Conservation (phyloP, 2,888 invertebrate species). For the Cotesia congregata region DNA sequence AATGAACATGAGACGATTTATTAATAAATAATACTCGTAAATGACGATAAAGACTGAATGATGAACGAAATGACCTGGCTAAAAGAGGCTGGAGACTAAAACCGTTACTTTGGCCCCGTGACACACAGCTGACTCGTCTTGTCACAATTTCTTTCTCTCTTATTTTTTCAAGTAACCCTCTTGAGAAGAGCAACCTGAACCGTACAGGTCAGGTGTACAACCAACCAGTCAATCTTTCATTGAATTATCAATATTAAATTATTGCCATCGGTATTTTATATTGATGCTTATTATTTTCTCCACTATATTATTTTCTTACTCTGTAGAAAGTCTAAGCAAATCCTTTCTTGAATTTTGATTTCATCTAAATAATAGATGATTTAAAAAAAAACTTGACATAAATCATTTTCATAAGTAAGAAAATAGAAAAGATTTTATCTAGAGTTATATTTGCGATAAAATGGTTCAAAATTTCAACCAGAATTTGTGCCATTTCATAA, state of each 20-base stretch:
- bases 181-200: slow-evolving; percentile 39
- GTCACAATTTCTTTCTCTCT: slow-evolving; percentile 12
- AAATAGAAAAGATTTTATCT: no score
- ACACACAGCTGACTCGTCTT: slow-evolving; percentile 58
- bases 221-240: slow-evolving; percentile 21
- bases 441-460: no score
- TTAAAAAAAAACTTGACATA: no score
- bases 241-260: slow-evolving; percentile 30
- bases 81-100: slow-evolving; percentile 44
- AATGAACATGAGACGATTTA: no score
- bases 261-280: not conserved
- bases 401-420: no score
- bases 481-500: no score
- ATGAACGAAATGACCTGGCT: slow-evolving; percentile 29
- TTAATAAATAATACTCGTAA: no score
- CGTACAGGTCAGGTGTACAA: slow-evolving; percentile 52
- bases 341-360: no score
- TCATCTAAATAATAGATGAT: no score
- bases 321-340: no score
- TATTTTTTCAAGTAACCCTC: slow-evolving; percentile 10
- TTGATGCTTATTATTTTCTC: not conserved
- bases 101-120: slow-evolving; percentile 67
- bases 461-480: no score
- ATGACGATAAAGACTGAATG: no score
- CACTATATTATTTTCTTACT: not conserved